phyloP scores from a whole-genome alignment of 1,140 invertebrate genomes.

The Pogonomyrmex californicus region DNA sequence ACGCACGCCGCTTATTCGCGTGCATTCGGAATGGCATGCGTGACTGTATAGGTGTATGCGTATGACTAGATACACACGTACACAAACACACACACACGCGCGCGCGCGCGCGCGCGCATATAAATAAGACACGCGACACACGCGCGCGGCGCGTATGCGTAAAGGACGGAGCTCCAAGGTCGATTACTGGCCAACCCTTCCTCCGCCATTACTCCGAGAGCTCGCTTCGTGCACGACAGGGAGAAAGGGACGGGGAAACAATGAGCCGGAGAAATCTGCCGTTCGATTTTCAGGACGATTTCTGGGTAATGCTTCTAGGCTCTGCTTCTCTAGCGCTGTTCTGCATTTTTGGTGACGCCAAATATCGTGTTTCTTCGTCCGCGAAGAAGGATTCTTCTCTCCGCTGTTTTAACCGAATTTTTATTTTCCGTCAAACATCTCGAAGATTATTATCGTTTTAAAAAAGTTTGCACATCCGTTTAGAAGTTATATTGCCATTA shows the following conservation, averaged over 20 bases:
- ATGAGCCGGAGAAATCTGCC: constrained; percentile 33
- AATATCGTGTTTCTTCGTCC: not conserved
- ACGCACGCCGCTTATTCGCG: constrained; percentile 31
- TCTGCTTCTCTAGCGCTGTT: not conserved
- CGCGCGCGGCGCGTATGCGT: constrained; percentile 62
- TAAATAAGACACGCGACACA: constrained; percentile 52
- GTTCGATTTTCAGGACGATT: constrained; percentile 10
- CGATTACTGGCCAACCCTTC: constrained; percentile 75
- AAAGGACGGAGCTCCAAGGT: constrained; percentile 79
- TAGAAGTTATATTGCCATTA: not conserved
- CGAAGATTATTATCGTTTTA: not conserved
- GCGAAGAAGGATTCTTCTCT: not conserved
- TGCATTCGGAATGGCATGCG: not conserved
- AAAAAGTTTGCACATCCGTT: not conserved
- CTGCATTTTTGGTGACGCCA: not conserved
- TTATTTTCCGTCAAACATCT: not conserved
- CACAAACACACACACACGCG: constrained; percentile 28
- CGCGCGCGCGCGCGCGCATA: constrained; percentile 55
- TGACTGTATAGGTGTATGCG: not conserved
- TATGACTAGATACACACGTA: constrained; percentile 11
- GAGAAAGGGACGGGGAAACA: constrained; percentile 38
- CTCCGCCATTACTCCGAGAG: constrained; percentile 45
- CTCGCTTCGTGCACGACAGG: not conserved
- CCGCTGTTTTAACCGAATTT: no score
- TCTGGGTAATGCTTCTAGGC: not conserved